Evolutionary conservation across 2,113 vertebrate species (phyloP), one percentile per base, ranked within the genome.

Genomic region (Garra rufa): DNA sequence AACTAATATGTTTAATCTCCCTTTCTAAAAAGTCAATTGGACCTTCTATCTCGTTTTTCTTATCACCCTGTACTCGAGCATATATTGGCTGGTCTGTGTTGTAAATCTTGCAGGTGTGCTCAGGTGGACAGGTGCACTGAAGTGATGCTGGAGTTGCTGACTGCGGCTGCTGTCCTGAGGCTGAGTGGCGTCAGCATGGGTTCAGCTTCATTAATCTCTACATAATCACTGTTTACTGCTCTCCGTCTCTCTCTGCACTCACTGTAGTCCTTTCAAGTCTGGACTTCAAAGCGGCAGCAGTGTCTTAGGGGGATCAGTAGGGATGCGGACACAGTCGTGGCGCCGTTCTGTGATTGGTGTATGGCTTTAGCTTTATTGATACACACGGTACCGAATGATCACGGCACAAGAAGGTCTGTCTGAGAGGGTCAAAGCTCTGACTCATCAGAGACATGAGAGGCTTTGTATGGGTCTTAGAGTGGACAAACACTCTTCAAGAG

Each of bases 141-240:
- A 38, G 48, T 71, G 52, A 59, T 79, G 59, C 78, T 50, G 75
- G 46, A 71, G 70, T 44, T 65, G 71, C 26, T 41, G 78, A 75
- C 24, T 67, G 69, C 15, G 24, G 17, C 69, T 44, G 63, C 11
- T 48, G 50, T 57, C 65, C 74, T 14, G 34, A 26, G 59, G 44
- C 82, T 38, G 43, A 63, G 28, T 19, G 65, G 38, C 24, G 46
- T 84, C 82, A 76, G 76, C 57, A 48, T 41, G 26, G 24, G 83
- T 55, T 67, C 65, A 26, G 78, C 79, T 88, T 92, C 89, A 93
- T 94, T 93, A 94, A 94, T 93, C 93, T 91, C 91, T 85, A 82
- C 87, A 89, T 92, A 94, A 93, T 93, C 93, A 93, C 90, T 91
- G 91, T 92, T 92, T 92, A 91, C 90, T 86, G 90, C 90, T 89